Base-by-base conservation (phyloP, 2,888 invertebrate genomes). In the Conomelus anceps region DNA sequence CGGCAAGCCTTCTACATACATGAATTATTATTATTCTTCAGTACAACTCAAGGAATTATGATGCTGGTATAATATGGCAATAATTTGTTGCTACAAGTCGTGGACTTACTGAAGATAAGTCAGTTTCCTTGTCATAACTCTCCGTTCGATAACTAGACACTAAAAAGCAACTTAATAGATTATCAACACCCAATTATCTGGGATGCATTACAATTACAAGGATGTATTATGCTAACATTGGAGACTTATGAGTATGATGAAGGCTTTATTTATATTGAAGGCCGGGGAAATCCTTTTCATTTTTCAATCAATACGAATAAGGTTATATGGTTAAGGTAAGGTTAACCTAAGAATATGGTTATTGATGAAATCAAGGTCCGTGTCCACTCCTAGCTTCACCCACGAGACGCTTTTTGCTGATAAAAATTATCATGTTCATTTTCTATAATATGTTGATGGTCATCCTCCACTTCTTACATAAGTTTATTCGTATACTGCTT, bases 81-180 rank as follows among this genome's bases (percentile, higher is more conserved):
- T 88, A 88, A 88, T 88, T 88, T 84, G 88, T 88, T 85, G 84
- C 84, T 23, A 88, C 34, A 88, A 88, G 88, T 84, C 85, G 29
- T 29, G 29, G 85, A 85, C 85, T 11, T 11, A 26, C 23, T 29
- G 84, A 22, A 85, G 23, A 88, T 88, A 88, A 88, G 88, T 88
- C 88, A 88, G 26, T 22, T 11, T n/a, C 88, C 4, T 84, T 84
- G 41, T 88, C 88, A 85, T 88, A 85, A 88, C 88, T 88, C 88
- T 85, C n/a, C 13, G n/a, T 6, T n/a, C 63, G 63, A 63, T 63
- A 63, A 63, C 63, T 63, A 63, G 63, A 63, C 63, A 63, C 63
- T 63, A 63, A 63, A n/a, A n/a, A 63, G 63, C 63, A 63, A 63
- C 63, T 63, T 63, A 63, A 63, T 63, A n/a, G 63, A 63, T 63